Percentiles rank a stretch among this genome's conserved stretches.
Conservation (phyloP, 2,113 vertebrate species). For the Apodemus speciosus region DNA sequence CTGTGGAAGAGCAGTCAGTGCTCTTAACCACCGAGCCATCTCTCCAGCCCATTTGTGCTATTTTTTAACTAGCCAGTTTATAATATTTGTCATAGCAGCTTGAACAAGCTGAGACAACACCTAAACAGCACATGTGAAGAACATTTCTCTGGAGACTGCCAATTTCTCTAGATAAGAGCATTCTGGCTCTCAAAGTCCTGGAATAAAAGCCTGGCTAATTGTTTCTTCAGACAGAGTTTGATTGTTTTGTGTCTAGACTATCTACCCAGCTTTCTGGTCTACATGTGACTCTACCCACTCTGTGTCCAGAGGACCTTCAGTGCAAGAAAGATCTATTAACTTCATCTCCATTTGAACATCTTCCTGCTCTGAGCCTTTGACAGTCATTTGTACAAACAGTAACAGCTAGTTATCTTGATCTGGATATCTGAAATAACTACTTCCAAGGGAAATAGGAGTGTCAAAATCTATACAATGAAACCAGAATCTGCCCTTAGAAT, state of each 20-base stretch:
- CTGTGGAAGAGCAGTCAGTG: no score
- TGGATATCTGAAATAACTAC: background rate
- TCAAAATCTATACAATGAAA: slow-evolving; percentile 15
- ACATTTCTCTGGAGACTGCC: background rate
- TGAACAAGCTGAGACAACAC: background rate
- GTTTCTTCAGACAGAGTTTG: background rate
- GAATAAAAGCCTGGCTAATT: background rate
- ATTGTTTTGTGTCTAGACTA: background rate
- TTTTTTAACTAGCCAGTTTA: background rate
- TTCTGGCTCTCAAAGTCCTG: background rate
- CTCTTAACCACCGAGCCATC: no score
- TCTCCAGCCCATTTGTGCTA: no score
- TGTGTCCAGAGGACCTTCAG: background rate
- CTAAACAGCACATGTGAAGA: background rate
- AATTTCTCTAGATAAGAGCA: background rate
- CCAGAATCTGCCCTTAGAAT: background rate
- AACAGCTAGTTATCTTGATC: background rate
- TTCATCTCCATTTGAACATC: background rate
- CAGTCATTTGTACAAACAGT: background rate
- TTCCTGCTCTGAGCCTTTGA: background rate
- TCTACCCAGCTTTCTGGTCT: background rate
- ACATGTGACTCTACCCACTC: background rate
- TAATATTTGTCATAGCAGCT: background rate
- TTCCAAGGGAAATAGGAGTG: background rate
- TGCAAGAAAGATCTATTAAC: background rate